These are phyloP conservation scores for Ostrea denselamellosa DNA, from an alignment of 1,140 invertebrate genomes.

Conservation along the genomic window DNA sequence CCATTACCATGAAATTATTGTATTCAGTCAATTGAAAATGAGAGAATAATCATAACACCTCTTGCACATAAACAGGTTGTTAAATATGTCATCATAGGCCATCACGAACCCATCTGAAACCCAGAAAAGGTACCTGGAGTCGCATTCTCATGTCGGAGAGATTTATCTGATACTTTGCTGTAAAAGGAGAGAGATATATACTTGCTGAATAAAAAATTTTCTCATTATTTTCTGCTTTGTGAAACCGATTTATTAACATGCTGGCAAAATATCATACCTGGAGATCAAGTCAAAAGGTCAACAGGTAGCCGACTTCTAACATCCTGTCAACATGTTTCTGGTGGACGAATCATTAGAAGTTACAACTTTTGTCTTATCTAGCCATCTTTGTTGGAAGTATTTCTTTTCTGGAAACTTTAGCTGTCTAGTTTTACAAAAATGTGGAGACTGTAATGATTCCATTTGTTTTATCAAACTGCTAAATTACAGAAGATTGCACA, in stretches of 20 bases:
- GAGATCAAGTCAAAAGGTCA: background rate
- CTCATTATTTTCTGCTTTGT: conserved; percentile 2
- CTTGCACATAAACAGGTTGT: conserved; percentile 13
- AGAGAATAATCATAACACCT: conserved; percentile 8
- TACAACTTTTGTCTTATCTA: background rate
- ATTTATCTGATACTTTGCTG: background rate
- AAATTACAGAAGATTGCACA: too few species aligned
- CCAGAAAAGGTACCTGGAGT: background rate
- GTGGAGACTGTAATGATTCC: too few species aligned
- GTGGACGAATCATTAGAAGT: background rate
- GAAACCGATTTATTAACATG: background rate
- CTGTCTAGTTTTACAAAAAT: too few species aligned
- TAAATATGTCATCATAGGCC: background rate
- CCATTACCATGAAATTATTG: background rate
- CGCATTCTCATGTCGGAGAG: background rate
- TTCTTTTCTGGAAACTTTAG: background rate
- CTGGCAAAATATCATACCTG: conserved; percentile 1
- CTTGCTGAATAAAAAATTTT: conserved; percentile 3
- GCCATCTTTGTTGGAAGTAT: background rate
- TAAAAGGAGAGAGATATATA: background rate
- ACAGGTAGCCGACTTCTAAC: conserved; percentile 3
- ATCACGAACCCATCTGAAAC: background rate
- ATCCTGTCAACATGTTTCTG: background rate
- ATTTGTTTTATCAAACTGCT: too few species aligned
- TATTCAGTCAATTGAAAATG: conserved; percentile 11